Evolutionary conservation across 2,113 vertebrate genomes (phyloP).

Genomic region (Sula dactylatra): DNA sequence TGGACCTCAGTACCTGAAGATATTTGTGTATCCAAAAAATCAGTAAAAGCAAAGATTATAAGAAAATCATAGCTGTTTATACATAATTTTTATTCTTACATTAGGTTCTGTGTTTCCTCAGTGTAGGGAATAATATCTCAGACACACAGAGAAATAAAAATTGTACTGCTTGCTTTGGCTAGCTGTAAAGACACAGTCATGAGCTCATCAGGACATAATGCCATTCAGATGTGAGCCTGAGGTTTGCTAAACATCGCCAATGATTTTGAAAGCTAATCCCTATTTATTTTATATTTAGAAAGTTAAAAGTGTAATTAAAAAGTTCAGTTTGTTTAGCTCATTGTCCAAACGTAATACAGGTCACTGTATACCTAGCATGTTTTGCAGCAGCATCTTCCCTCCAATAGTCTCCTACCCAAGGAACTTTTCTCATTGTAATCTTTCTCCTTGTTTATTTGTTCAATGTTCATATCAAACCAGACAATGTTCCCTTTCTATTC

Average conservation of each 20-base stretch:
- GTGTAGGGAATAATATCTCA: neutral
- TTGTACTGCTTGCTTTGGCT: conserved; percentile 23
- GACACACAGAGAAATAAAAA: neutral
- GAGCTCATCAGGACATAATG: conserved; percentile 24
- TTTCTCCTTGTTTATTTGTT: neutral
- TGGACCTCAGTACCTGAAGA: neutral
- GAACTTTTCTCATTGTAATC: neutral
- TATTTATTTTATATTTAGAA: neutral
- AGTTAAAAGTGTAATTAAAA: neutral
- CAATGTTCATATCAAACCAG: neutral
- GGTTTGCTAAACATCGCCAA: neutral
- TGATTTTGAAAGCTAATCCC: neutral
- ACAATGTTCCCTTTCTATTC: neutral
- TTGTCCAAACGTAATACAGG: neutral
- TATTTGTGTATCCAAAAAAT: neutral
- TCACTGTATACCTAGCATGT: neutral
- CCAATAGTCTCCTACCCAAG: neutral
- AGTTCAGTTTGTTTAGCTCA: neutral
- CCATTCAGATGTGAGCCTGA: conserved; percentile 18
- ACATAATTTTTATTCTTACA: neutral
- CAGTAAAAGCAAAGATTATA: neutral
- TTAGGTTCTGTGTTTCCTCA: neutral
- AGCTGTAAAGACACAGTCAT: neutral
- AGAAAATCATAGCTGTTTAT: neutral
- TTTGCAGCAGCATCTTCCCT: neutral